Conservation (phyloP, 1,140 invertebrate genomes). For the Scaptomyza montana region DNA sequence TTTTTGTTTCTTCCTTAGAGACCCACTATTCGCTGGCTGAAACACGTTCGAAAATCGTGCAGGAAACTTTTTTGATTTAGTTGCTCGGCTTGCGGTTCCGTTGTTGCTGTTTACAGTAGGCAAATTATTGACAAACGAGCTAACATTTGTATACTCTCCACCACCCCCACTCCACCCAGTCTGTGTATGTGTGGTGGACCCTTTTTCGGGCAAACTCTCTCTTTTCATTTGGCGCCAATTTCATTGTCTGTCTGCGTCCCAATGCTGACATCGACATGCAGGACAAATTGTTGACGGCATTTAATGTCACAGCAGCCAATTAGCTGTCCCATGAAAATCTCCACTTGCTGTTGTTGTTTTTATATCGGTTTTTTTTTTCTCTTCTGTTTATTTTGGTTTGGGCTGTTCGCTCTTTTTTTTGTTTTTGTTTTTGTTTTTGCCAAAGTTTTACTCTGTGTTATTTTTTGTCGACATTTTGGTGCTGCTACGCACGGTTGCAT, state of each 20-base stretch:
- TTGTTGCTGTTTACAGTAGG: slow-evolving; percentile 50
- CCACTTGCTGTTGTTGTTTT: slow-evolving; percentile 55
- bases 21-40: slow-evolving; percentile 15
- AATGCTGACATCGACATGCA: slow-evolving; percentile 74
- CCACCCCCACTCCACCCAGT: neutral
- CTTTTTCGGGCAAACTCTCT: slow-evolving; percentile 45
- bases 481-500: slow-evolving; percentile 73
- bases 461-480: slow-evolving; percentile 44
- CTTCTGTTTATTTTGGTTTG: slow-evolving; percentile 33
- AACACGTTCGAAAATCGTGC: slow-evolving; percentile 79
- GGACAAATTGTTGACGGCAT: slow-evolving; percentile 81
- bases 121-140: slow-evolving; percentile 75
- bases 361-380: slow-evolving; percentile 25
- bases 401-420: slow-evolving; percentile 38
- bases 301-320: slow-evolving; percentile 82
- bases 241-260: slow-evolving; percentile 41
- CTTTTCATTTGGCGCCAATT: slow-evolving; percentile 71
- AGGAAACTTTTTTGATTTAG: slow-evolving; percentile 60
- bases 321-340: slow-evolving; percentile 79
- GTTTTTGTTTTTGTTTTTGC: neutral
- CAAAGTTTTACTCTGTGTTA: slow-evolving; percentile 18
- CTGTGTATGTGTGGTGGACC: neutral
- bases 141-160: slow-evolving; percentile 3
- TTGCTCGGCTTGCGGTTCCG: slow-evolving; percentile 37
- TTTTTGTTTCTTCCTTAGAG: slow-evolving; percentile 6